Conservation (phyloP, 1,140 invertebrate species). For the Episyrphus balteatus region DNA sequence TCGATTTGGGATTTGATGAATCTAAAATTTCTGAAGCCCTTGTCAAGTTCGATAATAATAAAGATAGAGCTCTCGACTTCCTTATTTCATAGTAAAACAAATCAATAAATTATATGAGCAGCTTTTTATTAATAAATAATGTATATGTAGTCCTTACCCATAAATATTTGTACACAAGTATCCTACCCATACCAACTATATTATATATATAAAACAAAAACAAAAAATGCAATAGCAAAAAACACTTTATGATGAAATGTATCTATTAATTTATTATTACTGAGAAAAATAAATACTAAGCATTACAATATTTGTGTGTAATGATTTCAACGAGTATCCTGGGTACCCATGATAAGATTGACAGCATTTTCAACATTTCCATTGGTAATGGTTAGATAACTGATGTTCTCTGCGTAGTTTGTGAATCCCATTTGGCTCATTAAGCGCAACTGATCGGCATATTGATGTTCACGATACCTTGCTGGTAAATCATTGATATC, state of each 20-base stretch:
- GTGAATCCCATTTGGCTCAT: constrained; percentile 79
- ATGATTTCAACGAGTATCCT: constrained; percentile 33
- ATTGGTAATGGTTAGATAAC: constrained; percentile 66
- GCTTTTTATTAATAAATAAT: constrained; percentile 7
- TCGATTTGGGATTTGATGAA: constrained; percentile 73
- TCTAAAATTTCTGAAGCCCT: constrained; percentile 61
- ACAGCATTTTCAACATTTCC: constrained; percentile 82
- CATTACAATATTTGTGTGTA: no score
- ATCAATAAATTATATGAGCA: background rate
- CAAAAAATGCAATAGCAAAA: background rate
- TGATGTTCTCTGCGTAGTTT: constrained; percentile 73
- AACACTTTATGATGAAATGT: constrained; percentile 4
- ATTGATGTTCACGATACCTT: constrained; percentile 24
- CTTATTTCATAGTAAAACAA: constrained; percentile 53
- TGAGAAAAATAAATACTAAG: background rate
- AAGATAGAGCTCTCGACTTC: constrained; percentile 76
- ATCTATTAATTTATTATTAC: constrained; percentile 2
- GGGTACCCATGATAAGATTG: constrained; percentile 55
- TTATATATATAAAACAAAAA: no score
- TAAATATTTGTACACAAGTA: constrained; percentile 9
- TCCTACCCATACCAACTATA: constrained; percentile 3
- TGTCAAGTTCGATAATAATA: constrained; percentile 64
- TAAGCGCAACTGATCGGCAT: constrained; percentile 59
- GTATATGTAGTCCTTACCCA: constrained; percentile 7
- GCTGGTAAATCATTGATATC: constrained; percentile 26